Percentiles rank a stretch among this genome's conserved stretches.
Evolutionary conservation across 92 coral and sea anemone species (phyloP).

Genomic region (Zoanthus solanderi): DNA sequence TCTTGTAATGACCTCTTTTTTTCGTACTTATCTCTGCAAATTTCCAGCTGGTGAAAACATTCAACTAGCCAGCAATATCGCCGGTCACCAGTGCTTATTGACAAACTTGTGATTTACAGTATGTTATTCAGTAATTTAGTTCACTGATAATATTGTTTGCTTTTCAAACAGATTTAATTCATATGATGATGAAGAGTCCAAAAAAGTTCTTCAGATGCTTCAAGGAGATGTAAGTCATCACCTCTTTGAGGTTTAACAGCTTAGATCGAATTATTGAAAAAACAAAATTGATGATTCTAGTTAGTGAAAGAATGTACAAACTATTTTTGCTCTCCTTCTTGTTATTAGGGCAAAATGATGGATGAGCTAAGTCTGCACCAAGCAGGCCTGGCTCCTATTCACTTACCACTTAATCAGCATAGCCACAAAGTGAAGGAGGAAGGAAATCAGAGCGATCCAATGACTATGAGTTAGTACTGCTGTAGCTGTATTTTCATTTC

Average conservation of each 20-base stretch:
- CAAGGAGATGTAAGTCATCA: conserved; percentile 27
- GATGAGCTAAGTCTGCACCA: conserved; percentile 15
- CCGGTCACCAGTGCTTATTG: too few relatives aligned
- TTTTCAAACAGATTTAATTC: background rate
- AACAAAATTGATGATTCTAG: background rate
- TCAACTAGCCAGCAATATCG: too few relatives aligned
- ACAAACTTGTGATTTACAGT: too few relatives aligned
- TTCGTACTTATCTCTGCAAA: too few relatives aligned
- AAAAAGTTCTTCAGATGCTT: conserved; percentile 39
- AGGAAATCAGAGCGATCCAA: background rate
- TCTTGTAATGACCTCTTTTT: too few relatives aligned
- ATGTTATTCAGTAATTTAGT: too few relatives aligned
- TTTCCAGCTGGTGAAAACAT: too few relatives aligned
- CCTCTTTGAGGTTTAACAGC: background rate
- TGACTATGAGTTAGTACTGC: conserved; percentile 2
- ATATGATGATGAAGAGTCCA: conserved; percentile 31
- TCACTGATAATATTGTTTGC: too few relatives aligned
- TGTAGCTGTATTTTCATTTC: background rate
- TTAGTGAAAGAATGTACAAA: background rate
- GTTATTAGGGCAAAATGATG: conserved; percentile 12
- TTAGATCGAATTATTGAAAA: too few relatives aligned
- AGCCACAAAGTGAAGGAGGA: conserved; percentile 32
- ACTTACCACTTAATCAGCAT: conserved; percentile 40
- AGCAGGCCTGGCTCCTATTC: conserved; percentile 41
- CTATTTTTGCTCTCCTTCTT: background rate